A percentile compares a stretch with the other conserved stretches of the same genome.
These are phyloP conservation scores for Rugalucina vietnamica DNA, from an alignment of 2,888 invertebrate species.

Conservation along the genomic window DNA sequence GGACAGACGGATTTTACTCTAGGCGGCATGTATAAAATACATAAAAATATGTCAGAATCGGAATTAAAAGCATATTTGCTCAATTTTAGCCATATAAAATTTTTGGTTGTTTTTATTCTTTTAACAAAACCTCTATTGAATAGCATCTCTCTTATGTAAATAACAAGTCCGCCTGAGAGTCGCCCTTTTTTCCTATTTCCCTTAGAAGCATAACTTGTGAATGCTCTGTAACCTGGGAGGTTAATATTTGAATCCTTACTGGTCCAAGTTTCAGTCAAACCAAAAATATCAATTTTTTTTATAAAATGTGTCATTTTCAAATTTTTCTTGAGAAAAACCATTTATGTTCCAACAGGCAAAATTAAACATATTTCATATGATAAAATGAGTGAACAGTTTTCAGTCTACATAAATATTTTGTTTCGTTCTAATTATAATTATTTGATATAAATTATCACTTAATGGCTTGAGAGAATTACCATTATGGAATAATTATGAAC, in stretches of 20 bases:
- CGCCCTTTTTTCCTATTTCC: not conserved
- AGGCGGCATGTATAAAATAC: not conserved
- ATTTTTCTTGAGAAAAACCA: too few species aligned
- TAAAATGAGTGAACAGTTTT: not conserved
- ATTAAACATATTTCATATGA: too few species aligned
- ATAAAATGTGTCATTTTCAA: too few species aligned
- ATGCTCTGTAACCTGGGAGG: not conserved
- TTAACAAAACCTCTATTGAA: too few species aligned
- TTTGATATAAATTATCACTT: not conserved
- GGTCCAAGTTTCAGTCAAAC: too few species aligned
- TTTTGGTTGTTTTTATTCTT: too few species aligned
- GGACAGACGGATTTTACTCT: not conserved
- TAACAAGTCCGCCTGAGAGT: not conserved
- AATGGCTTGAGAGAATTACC: not conserved
- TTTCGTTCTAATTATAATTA: not conserved
- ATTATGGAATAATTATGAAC: not conserved
- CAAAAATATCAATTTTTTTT: too few species aligned
- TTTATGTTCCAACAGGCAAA: too few species aligned
- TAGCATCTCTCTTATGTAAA: too few species aligned
- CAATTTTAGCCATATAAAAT: not conserved
- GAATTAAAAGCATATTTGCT: not conserved
- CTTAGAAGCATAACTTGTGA: not conserved
- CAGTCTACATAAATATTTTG: not conserved
- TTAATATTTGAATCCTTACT: not conserved
- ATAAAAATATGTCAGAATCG: too few species aligned